Conservation (phyloP, 2,113 vertebrate species). For the Sturnira hondurensis region DNA sequence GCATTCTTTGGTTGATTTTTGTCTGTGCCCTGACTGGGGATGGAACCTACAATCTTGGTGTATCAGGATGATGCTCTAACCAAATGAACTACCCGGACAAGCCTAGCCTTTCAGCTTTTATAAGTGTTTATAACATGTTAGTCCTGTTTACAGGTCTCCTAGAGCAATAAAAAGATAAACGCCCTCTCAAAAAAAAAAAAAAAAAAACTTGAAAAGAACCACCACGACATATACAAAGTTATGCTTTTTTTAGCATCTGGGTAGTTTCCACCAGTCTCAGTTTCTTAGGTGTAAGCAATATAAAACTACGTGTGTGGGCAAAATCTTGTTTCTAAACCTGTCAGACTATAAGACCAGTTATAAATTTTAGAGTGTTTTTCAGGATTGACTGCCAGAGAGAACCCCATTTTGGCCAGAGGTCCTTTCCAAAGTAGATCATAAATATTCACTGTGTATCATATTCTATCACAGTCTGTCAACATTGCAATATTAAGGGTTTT, state of each 20-base stretch:
- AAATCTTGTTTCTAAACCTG: neutral
- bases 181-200: neutral
- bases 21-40: no score
- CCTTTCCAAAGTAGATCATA: neutral
- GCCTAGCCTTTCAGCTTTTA: no score
- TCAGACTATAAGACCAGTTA: neutral
- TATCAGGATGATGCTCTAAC: no score
- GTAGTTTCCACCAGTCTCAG: neutral
- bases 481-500: neutral
- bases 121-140: neutral
- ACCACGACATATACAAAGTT: accelerated
- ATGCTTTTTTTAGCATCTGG: neutral
- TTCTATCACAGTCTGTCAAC: neutral
- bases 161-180: neutral
- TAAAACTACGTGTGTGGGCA: neutral
- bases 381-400: neutral
- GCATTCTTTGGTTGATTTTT: no score
- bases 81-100: no score
- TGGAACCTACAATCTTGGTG: no score
- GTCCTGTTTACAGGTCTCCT: neutral
- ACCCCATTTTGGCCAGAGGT: neutral
- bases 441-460: neutral
- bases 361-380: neutral
- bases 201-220: neutral
- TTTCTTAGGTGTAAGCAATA: neutral